Evolutionary conservation across 2,888 invertebrate species (phyloP).

Genomic region (Drosophila macrospina): DNA sequence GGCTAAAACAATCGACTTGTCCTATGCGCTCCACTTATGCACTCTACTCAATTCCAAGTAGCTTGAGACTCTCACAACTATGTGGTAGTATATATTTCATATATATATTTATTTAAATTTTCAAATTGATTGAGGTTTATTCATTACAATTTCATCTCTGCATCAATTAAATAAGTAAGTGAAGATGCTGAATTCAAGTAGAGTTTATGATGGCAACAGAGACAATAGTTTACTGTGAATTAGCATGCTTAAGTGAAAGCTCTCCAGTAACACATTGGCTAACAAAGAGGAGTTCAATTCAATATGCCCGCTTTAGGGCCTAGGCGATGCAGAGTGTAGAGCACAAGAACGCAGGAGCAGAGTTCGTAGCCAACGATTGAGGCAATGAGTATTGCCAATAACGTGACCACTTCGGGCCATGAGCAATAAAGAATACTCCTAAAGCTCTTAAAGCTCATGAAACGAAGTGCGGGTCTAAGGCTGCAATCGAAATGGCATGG

Average conservation of each 20-base stretch:
- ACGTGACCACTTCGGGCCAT: constrained; percentile 42
- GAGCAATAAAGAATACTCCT: constrained; percentile 59
- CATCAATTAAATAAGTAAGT: too few species aligned
- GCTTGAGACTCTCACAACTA: too few species aligned
- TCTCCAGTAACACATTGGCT: neutral
- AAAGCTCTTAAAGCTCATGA: constrained; percentile 46
- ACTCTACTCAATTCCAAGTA: too few species aligned
- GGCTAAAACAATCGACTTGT: constrained; percentile 11
- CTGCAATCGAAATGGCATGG: constrained; percentile 53
- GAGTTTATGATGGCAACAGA: too few species aligned
- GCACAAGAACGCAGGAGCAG: neutral
- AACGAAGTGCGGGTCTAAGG: constrained; percentile 37
- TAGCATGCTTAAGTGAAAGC: neutral
- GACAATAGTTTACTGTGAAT: neutral
- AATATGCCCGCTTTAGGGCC: neutral
- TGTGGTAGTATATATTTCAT: too few species aligned
- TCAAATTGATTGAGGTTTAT: too few species aligned
- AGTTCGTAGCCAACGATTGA: constrained; percentile 11
- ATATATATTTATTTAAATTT: too few species aligned
- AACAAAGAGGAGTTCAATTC: neutral
- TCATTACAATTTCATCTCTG: too few species aligned
- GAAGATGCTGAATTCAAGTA: neutral
- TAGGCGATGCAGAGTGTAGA: neutral
- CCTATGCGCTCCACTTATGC: neutral
- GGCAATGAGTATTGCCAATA: constrained; percentile 39